Evolutionary conservation across 2,113 vertebrate genomes (phyloP).

Genomic region (Pluvialis apricaria): DNA sequence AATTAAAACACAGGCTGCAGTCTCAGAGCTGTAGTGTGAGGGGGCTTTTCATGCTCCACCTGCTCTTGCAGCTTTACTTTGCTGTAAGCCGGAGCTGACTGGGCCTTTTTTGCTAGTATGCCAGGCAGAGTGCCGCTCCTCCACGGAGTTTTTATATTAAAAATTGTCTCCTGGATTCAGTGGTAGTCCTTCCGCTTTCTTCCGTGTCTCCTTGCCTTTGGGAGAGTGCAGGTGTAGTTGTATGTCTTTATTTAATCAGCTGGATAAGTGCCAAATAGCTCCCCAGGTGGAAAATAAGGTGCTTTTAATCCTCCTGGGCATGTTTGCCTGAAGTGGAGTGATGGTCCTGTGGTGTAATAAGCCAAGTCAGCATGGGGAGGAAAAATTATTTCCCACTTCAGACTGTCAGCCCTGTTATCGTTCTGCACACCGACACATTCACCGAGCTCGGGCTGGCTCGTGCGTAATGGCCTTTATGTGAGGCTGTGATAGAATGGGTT

Average conservation of each 20-base stretch:
- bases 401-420: not conserved
- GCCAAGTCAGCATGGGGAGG: not conserved
- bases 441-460: not conserved
- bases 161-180: not conserved
- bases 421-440: not conserved
- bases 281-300: constrained; percentile 20
- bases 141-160: not conserved
- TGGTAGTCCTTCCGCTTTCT: not conserved
- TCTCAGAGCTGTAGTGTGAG: not conserved
- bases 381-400: not conserved
- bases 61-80: not conserved
- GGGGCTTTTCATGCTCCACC: not conserved
- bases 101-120: not conserved
- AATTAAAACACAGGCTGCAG: not conserved
- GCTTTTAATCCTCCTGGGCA: not conserved
- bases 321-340: not conserved
- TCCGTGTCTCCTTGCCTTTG: not conserved
- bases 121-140: not conserved
- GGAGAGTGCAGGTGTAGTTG: fast-evolving
- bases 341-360: not conserved
- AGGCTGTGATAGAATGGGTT: not conserved
- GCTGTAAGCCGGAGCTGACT: not conserved
- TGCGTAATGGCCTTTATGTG: fast-evolving
- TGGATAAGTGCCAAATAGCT: not conserved
- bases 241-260: constrained; percentile 4